A percentile compares a stretch with the other conserved stretches of the same genome.
Evolutionary conservation across 92 coral and sea anemone species (phyloP).

Genomic region (Anthopleura xanthogrammica): DNA sequence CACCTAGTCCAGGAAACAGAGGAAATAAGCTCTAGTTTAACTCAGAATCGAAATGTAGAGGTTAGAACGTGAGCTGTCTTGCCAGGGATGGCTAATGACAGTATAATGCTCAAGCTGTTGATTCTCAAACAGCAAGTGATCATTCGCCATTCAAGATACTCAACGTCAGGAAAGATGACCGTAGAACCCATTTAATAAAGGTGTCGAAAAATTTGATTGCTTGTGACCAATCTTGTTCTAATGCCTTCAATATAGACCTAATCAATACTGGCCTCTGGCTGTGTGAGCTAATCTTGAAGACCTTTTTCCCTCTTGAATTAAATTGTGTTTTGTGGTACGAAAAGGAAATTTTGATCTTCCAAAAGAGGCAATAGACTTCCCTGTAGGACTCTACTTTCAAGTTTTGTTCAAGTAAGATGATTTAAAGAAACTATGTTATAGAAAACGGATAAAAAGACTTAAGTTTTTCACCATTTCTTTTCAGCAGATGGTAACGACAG

Average conservation of each 20-base stretch:
- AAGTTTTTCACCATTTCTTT: not conserved
- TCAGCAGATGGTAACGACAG: not conserved
- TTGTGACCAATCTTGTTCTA: slow-evolving; percentile 22
- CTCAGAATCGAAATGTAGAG: not conserved
- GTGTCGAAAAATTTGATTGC: slow-evolving; percentile 19
- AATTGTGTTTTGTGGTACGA: not conserved
- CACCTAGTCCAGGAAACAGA: not conserved
- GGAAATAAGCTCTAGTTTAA: not conserved
- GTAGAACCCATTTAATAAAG: slow-evolving; percentile 3
- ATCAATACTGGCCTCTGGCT: slow-evolving; percentile 5
- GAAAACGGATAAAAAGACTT: not conserved
- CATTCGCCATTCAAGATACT: not conserved
- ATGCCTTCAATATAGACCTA: slow-evolving; percentile 18
- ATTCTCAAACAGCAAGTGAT: slow-evolving; percentile 14
- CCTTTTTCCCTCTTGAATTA: not conserved
- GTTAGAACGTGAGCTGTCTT: not conserved
- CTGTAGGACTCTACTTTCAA: not conserved
- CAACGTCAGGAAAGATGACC: slow-evolving; percentile 6
- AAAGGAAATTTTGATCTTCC: not conserved
- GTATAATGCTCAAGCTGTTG: slow-evolving; percentile 12
- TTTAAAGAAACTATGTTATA: not conserved
- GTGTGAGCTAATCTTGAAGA: slow-evolving; percentile 1
- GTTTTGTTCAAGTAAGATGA: not conserved
- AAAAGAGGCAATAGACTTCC: not conserved
- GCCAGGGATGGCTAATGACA: not conserved